Evolutionary conservation across 2,888 invertebrate genomes (phyloP).

Genomic region (Automeris io): DNA sequence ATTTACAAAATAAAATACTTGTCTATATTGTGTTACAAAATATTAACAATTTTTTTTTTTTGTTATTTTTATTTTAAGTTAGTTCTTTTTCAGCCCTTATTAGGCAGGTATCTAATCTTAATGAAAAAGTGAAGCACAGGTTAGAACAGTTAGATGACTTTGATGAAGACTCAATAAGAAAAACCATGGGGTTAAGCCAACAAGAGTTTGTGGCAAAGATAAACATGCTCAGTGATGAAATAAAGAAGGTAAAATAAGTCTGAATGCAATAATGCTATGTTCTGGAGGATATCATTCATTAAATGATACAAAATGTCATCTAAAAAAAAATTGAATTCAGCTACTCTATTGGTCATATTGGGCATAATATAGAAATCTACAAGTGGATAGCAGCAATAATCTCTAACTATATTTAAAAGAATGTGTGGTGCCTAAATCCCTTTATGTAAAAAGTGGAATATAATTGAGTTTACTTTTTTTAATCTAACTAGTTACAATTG

Average conservation of each 20-base stretch:
- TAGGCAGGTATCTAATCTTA: constrained; percentile 87
- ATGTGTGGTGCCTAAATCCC: too few relatives aligned
- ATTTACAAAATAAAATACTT: constrained; percentile 6
- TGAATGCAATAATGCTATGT: too few relatives aligned
- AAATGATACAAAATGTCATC: too few relatives aligned
- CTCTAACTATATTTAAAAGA: too few relatives aligned
- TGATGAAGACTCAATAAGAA: constrained; percentile 91
- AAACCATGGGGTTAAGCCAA: constrained; percentile 93
- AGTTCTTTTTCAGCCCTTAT: constrained; percentile 81
- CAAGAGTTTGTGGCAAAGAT: constrained; percentile 94
- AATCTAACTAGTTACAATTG: too few relatives aligned
- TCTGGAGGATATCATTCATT: too few relatives aligned
- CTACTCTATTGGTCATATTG: too few relatives aligned
- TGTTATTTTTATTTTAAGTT: constrained; percentile 49
- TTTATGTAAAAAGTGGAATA: too few relatives aligned
- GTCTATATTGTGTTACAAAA: constrained; percentile 4
- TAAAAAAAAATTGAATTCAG: too few relatives aligned
- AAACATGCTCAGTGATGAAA: constrained; percentile 92
- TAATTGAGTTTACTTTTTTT: too few relatives aligned
- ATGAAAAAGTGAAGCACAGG: constrained; percentile 92
- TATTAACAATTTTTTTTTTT: constrained; percentile 8
- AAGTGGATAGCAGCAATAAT: too few relatives aligned
- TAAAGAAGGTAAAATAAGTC: constrained; percentile 78
- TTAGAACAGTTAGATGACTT: constrained; percentile 96
- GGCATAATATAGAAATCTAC: too few relatives aligned